Percentiles rank a stretch among this genome's conserved stretches.
Evolutionary conservation across 2,888 invertebrate genomes (phyloP).

Genomic region (Scelioninae gen. 1): DNA sequence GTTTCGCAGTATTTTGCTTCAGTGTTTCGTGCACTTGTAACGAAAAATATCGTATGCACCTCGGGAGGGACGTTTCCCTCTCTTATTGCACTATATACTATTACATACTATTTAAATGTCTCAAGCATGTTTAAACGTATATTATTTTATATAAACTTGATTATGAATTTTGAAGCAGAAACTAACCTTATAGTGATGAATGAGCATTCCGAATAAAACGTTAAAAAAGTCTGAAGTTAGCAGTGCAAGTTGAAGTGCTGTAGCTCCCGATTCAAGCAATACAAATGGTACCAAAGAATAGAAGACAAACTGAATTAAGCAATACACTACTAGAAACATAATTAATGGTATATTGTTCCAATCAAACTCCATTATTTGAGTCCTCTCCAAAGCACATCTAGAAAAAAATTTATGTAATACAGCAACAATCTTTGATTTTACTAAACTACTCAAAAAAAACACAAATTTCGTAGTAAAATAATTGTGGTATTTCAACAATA

Average conservation of each 20-base stretch:
- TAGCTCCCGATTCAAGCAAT: slow-evolving; percentile 91
- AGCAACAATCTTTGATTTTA: too few relatives aligned
- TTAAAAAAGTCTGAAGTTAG: slow-evolving; percentile 94
- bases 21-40: too few relatives aligned
- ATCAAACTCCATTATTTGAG: slow-evolving; percentile 88
- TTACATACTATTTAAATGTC: too few relatives aligned
- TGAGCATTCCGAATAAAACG: slow-evolving; percentile 90
- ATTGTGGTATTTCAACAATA: too few relatives aligned
- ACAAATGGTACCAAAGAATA: slow-evolving; percentile 91
- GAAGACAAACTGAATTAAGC: slow-evolving; percentile 90
- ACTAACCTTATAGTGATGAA: slow-evolving; percentile 91
- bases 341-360: slow-evolving; percentile 88
- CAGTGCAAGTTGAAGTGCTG: slow-evolving; percentile 92
- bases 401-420: slow-evolving; percentile 23
- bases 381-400: slow-evolving; percentile 88
- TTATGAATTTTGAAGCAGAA: background rate
- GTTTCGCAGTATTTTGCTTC: too few relatives aligned
- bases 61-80: too few relatives aligned
- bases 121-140: too few relatives aligned
- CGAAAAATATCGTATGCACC: too few relatives aligned
- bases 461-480: too few relatives aligned
- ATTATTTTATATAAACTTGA: slow-evolving; percentile 4
- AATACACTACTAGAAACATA: slow-evolving; percentile 87
- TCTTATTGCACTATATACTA: too few relatives aligned
- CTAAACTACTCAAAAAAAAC: too few relatives aligned